Evolutionary conservation across 2,113 vertebrate genomes (phyloP).

Genomic region (Scalopus aquaticus): DNA sequence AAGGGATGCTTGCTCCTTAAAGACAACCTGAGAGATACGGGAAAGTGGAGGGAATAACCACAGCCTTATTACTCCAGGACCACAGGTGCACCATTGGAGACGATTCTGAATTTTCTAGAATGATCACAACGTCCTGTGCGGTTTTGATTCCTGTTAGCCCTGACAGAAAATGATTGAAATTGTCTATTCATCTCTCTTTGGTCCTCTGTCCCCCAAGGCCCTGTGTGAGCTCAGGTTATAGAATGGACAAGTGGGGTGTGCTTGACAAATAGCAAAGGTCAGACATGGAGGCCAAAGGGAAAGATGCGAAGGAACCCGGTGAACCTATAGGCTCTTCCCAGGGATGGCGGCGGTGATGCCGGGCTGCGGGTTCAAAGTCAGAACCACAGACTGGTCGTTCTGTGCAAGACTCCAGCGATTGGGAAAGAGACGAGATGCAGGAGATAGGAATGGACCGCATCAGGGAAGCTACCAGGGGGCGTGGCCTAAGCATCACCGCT

Average conservation of each 20-base stretch:
- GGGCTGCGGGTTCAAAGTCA: too few species aligned
- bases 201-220: neutral
- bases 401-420: neutral
- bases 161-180: fast-evolving
- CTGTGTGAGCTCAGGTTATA: neutral
- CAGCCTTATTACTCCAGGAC: fast-evolving
- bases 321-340: neutral
- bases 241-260: neutral
- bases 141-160: too few species aligned
- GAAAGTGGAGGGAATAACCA: neutral
- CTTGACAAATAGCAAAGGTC: neutral
- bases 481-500: neutral
- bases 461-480: neutral
- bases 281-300: neutral
- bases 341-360: neutral
- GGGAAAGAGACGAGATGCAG: constrained; percentile 44
- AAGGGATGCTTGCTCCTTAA: neutral
- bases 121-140: neutral
- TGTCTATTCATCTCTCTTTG: neutral
- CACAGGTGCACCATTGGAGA: fast-evolving
- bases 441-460: constrained; percentile 11
- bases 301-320: neutral
- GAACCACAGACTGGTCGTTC: neutral
- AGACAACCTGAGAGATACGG: neutral
- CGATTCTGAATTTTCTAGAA: neutral